These are phyloP conservation scores for Nannoperca obscura DNA, from an alignment of 2,797 vertebrate genomes.

Conservation along the genomic window DNA sequence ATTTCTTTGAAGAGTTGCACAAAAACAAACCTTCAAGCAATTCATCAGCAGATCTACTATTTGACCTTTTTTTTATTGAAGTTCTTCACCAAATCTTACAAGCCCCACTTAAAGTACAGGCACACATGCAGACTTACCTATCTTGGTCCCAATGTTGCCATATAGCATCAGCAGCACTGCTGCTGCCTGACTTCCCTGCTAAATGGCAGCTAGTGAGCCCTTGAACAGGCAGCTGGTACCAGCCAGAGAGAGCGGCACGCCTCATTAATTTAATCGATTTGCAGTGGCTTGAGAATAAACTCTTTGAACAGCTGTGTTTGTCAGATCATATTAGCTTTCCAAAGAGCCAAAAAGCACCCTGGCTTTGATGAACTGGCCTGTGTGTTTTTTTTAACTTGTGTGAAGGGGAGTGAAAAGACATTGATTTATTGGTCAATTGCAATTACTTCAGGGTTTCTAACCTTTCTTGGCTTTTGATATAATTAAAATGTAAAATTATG, in stretches of 20 bases:
- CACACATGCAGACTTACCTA: neutral
- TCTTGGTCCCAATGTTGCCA: constrained; percentile 22
- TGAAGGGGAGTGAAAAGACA: constrained; percentile 29
- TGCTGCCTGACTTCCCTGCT: constrained; percentile 73
- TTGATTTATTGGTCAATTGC: constrained; percentile 44
- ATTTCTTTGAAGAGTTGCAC: neutral
- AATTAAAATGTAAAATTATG: constrained; percentile 14
- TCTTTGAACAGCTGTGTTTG: constrained; percentile 87
- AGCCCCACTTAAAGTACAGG: constrained; percentile 1
- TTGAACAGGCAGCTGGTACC: constrained; percentile 80
- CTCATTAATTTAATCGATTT: constrained; percentile 87
- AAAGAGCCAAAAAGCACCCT: constrained; percentile 73
- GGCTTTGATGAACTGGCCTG: constrained; percentile 58
- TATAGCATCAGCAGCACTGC: constrained; percentile 40
- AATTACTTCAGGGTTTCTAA: constrained; percentile 38
- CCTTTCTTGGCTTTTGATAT: constrained; percentile 35
- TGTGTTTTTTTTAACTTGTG: constrained; percentile 25
- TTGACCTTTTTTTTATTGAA: neutral
- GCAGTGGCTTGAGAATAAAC: constrained; percentile 82
- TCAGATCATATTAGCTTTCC: constrained; percentile 80
- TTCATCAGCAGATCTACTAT: neutral
- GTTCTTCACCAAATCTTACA: neutral
- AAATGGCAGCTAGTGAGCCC: constrained; percentile 78
- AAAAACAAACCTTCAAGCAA: neutral
- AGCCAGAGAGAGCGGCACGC: constrained; percentile 76